Base-by-base conservation (phyloP, 92 coral and sea anemone genomes). In the Hydrozoanthus gracilis region DNA sequence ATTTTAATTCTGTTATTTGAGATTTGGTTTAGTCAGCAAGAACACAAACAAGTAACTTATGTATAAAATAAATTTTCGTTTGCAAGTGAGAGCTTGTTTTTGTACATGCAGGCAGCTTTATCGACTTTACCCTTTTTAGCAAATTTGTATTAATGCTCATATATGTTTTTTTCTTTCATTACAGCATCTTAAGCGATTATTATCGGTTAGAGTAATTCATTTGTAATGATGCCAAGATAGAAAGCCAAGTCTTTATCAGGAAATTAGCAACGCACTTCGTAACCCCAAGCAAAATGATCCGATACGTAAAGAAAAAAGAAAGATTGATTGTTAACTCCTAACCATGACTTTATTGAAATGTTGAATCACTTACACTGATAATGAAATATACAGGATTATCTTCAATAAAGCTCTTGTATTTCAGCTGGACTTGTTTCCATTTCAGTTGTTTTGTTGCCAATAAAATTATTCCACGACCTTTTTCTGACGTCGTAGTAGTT, bases 311-410 rank as follows among this genome's bases (percentile, higher is more conserved):
- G 7, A 6, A 16, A 65, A 80, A 52, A 48, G 44, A 46, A 18
- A 80, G 85, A 80, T 80, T 65, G 74, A 80, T 65, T 80, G 52
- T 62, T 76, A 44, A 76, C 52, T 76, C 52, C 80, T 52, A 76
- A 76, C 80, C 8, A 51, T 20, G 61, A 51, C 80, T 51, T 76
- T 44, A 76, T 76, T 51, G 45, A 76, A 76, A 76, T 51, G 55
- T 20, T 18, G 62, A 47, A 76, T 61, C 11, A 52, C 62, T 27
- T 51, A 76, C 80, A 76, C 52, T 76, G 47, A 76, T 76, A 76
- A 51, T 20, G 78, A 51, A 39, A 18, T 51, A 68, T 35, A 68
- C 44, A 27, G 73, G 73, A 45, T 68, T 68, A 68, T 68, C 73
- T 68, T 68, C 12, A 35, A 45, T 51, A 51, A 76, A 76, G 58